phyloP scores from a whole-genome alignment of 2,797 vertebrate species.

The Coracias cyanogaster region DNA sequence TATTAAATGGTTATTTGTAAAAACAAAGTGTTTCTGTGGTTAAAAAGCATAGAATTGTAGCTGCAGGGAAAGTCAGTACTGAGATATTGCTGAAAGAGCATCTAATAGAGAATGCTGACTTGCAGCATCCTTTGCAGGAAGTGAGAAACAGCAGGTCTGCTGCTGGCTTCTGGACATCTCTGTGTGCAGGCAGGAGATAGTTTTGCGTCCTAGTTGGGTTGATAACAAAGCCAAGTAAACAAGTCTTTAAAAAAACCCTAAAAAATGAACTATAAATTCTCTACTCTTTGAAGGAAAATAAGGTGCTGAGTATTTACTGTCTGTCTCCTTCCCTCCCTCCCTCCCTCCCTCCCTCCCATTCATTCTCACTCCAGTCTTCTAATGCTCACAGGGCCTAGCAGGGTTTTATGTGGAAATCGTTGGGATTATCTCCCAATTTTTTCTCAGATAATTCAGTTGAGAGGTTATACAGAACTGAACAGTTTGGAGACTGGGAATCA shows the following conservation, averaged over 20 bases:
- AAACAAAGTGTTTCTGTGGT: background rate
- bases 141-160: constrained; percentile 21
- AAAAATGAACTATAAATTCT: background rate
- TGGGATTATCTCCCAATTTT: constrained; percentile 33
- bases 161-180: background rate
- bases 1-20: background rate
- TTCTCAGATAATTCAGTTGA: constrained; percentile 73
- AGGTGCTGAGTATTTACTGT: constrained; percentile 29
- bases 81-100: background rate
- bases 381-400: background rate
- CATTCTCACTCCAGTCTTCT: constrained; percentile 4
- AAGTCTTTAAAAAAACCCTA: background rate
- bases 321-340: background rate
- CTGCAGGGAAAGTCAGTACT: background rate
- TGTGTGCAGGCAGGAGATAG: background rate
- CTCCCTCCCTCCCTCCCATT: background rate
- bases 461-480: constrained; percentile 1
- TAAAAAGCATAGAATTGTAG: background rate
- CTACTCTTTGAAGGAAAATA: constrained; percentile 5
- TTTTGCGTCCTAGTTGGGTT: constrained; percentile 9
- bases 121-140: constrained; percentile 20
- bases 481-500: constrained; percentile 20
- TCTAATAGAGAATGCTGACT: constrained; percentile 1
- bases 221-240: constrained; percentile 26
- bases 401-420: constrained; percentile 60